These are phyloP conservation scores for Sceloporus undulatus DNA, from an alignment of 2,113 vertebrate species.

Conservation along the genomic window DNA sequence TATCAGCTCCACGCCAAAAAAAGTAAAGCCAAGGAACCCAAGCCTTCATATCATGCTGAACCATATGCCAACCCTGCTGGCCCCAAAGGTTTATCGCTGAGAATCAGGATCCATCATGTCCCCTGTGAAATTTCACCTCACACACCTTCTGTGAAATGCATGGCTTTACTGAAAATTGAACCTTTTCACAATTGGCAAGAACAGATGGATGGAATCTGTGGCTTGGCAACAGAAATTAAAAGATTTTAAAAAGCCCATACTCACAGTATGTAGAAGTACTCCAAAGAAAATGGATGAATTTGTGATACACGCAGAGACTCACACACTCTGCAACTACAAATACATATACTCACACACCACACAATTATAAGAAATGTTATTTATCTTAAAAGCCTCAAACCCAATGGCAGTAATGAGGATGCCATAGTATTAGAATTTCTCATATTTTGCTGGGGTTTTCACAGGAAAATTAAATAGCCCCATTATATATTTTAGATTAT, in stretches of 20 bases:
- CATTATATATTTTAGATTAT: not conserved
- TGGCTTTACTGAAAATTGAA: slow-evolving; percentile 81
- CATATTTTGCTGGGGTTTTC: not conserved
- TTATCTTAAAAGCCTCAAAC: not conserved
- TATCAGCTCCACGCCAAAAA: slow-evolving; percentile 91
- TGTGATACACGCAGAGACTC: slow-evolving; percentile 55
- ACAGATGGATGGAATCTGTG: slow-evolving; percentile 90
- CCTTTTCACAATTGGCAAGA: slow-evolving; percentile 87
- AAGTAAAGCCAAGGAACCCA: slow-evolving; percentile 87
- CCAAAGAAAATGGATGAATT: slow-evolving; percentile 65
- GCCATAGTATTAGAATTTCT: not conserved
- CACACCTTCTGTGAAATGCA: slow-evolving; percentile 85
- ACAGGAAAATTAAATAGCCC: not conserved
- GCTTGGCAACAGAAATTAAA: slow-evolving; percentile 81
- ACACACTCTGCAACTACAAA: slow-evolving; percentile 66
- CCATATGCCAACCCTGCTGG: slow-evolving; percentile 98
- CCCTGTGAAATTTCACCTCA: slow-evolving; percentile 85
- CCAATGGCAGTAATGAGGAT: not conserved
- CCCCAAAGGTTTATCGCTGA: slow-evolving; percentile 90
- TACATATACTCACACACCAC: not conserved
- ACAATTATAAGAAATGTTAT: not conserved
- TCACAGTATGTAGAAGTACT: slow-evolving; percentile 71
- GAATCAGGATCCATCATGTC: slow-evolving; percentile 89
- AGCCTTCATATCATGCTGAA: slow-evolving; percentile 93
- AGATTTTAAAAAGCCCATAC: slow-evolving; percentile 76